Conservation (phyloP, 2,797 vertebrate species). For the Aphelocoma californica region DNA sequence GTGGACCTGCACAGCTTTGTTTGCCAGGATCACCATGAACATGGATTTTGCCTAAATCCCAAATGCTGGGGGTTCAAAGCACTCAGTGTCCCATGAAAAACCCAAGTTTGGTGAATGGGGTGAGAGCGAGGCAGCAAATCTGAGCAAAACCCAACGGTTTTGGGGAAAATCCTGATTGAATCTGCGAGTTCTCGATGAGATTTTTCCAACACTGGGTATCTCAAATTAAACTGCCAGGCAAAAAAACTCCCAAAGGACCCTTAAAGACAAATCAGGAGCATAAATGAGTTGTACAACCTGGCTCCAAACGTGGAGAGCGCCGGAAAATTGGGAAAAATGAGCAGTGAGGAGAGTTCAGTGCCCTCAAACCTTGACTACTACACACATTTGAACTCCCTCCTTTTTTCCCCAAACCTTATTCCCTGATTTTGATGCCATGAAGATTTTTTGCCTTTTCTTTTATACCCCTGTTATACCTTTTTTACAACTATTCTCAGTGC, state of each 20-base stretch:
- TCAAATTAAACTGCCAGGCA: neutral
- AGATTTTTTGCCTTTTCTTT: no score
- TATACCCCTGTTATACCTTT: no score
- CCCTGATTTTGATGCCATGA: neutral
- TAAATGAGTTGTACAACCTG: neutral
- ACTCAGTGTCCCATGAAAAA: neutral
- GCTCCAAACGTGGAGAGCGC: neutral
- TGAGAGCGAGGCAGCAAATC: neutral
- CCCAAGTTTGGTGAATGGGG: neutral
- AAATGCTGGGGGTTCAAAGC: neutral
- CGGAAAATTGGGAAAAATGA: neutral
- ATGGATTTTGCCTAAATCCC: neutral
- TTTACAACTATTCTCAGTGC: no score
- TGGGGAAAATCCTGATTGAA: neutral
- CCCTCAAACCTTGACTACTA: neutral
- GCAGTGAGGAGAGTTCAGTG: rapidly evolving
- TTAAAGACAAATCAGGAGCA: neutral
- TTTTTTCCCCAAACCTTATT: neutral
- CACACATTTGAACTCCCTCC: rapidly evolving
- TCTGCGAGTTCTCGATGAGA: neutral
- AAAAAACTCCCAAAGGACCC: neutral
- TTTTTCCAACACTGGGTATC: neutral
- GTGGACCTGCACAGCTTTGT: neutral
- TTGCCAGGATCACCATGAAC: neutral
- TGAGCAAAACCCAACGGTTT: neutral